Conservation (phyloP, 2,888 invertebrate genomes). For the Polymixis lichenea region DNA sequence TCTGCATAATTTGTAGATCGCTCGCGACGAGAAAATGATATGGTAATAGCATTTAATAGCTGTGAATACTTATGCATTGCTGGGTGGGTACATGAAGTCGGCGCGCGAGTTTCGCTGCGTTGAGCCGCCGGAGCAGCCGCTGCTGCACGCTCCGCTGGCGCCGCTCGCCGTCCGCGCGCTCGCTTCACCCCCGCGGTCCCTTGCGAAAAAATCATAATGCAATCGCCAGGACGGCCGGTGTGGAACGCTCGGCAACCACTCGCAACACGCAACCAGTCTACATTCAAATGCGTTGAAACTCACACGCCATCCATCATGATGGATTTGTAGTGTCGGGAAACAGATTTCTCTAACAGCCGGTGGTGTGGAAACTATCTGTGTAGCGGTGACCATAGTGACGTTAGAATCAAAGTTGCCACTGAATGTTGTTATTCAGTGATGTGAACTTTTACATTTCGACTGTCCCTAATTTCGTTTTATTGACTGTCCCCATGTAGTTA, state of each 20-base stretch:
- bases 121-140: conserved; percentile 83
- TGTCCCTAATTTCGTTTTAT: conserved; percentile 60
- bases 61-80: conserved; percentile 73
- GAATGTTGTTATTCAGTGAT: conserved; percentile 86
- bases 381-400: conserved; percentile 71
- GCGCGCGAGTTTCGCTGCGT: conserved; percentile 83
- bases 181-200: conserved; percentile 86
- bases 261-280: conserved; percentile 89
- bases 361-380: conserved; percentile 80
- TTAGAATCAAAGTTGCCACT: conserved; percentile 83
- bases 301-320: conserved; percentile 89
- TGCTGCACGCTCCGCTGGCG: conserved; percentile 88
- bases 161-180: conserved; percentile 78
- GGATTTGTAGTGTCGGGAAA: conserved; percentile 87
- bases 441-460: conserved; percentile 80
- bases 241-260: conserved; percentile 87
- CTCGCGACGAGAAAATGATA: conserved; percentile 64
- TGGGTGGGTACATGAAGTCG: conserved; percentile 71
- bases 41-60: conserved; percentile 69
- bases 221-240: conserved; percentile 90
- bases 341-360: conserved; percentile 85
- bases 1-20: conserved; percentile 69
- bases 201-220: conserved; percentile 90
- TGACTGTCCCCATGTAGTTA: conserved; percentile 39
- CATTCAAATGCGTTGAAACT: conserved; percentile 89